A percentile compares a stretch with the other conserved stretches of the same genome.
These are phyloP conservation scores for Cryptotermes secundus DNA, from an alignment of 1,140 invertebrate species.

Conservation along the genomic window DNA sequence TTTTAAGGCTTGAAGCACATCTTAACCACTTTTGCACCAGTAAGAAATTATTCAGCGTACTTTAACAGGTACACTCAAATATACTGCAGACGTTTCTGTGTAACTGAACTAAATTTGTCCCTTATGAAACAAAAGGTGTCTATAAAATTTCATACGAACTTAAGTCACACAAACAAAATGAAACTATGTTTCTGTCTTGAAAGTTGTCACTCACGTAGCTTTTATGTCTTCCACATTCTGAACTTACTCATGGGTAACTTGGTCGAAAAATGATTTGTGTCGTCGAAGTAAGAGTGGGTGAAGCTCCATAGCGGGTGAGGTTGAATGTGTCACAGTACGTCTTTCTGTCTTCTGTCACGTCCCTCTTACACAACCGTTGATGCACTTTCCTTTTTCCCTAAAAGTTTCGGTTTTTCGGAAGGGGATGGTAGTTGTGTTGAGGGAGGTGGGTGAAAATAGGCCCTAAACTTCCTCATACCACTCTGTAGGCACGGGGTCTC, in stretches of 20 bases:
- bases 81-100: background rate
- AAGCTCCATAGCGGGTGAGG: constrained; percentile 2
- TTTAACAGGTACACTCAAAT: background rate
- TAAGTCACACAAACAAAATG: background rate
- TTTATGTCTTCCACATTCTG: background rate
- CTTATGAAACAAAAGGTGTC: background rate
- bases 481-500: background rate
- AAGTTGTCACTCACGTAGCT: background rate
- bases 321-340: constrained; percentile 7
- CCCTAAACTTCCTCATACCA: background rate
- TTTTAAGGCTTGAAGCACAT: background rate
- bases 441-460: constrained; percentile 7
- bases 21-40: background rate
- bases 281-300: background rate
- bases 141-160: background rate
- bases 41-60: background rate
- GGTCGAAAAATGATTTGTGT: constrained; percentile 19
- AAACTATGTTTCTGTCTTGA: background rate
- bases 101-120: no score
- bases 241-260: constrained; percentile 8
- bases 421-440: background rate
- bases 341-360: background rate
- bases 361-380: background rate
- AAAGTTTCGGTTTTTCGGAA: constrained; percentile 16
- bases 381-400: constrained; percentile 1